Evolutionary conservation across 2,888 invertebrate species (phyloP), one percentile per base, ranked within the genome.

Genomic region (Elegia similella): DNA sequence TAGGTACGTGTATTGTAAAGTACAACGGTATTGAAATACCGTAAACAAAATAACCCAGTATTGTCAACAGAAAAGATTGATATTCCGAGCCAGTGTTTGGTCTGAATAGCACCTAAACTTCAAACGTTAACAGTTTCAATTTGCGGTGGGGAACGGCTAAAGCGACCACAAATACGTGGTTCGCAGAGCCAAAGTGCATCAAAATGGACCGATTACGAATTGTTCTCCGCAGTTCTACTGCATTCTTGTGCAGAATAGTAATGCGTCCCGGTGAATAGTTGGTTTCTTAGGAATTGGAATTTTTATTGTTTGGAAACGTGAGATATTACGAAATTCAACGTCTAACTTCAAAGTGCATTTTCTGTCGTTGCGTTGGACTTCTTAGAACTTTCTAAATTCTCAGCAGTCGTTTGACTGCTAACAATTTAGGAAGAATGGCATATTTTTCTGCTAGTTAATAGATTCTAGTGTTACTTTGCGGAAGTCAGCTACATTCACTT

Each of bases 51-150:
- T 32, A 30, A 50, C 17, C 44, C 23, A 23, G 46, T 23, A 23
- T 50, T 50, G 48, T 32, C 48, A 34, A 50, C 34, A 32, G 48
- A 50, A 55, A 54, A 44, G 43, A 58, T 61, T 59, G 57, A 57
- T 61, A 61, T 61, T 64, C 62, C 53, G 23, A 15, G n/a, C 56
- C 59, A 48, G 58, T 58, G 55, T 59, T 60, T 32, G 58, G 52
- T 59, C 58, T 57, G 58, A 64, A 62, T 60, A 62, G 62, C 60
- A 63, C 59, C 69, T 65, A 69, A 74, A 75, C 72, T 76, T 70
- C 63, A 69, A 75, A 70, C 70, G 68, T 75, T 75, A 75, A 75
- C 76, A 69, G 75, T 76, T 78, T 78, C 76, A 78, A 78, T 79
- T 75, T 75, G 78, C 66, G 77, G 73, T 68, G 63, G 68, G 68